Evolutionary conservation across 2,797 vertebrate genomes (phyloP).

Genomic region (Melanotaenia parkinsoni): DNA sequence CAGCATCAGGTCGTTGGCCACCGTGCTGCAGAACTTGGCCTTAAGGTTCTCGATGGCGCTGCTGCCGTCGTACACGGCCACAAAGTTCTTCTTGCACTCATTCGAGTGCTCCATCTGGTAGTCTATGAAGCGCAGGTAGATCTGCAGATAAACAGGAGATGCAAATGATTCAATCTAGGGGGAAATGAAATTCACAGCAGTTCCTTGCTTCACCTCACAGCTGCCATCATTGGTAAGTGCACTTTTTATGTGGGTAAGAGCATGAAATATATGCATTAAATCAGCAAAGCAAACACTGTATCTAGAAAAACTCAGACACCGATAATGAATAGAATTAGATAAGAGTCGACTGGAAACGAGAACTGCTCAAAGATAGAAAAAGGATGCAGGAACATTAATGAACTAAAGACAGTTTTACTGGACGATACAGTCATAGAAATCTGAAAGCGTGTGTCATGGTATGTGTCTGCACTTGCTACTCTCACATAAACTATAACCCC

Average conservation of each 20-base stretch:
- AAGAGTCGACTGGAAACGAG: background rate
- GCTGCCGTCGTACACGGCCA: conserved; percentile 97
- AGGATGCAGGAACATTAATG: background rate
- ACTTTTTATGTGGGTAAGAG: background rate
- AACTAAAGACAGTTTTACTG: conserved; percentile 1
- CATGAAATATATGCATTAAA: conserved; percentile 10
- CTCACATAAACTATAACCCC: too few species aligned
- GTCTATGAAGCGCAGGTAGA: conserved; percentile 96
- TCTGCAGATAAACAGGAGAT: conserved; percentile 78
- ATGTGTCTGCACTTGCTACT: background rate
- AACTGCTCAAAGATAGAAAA: conserved; percentile 3
- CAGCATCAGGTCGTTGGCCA: conserved; percentile 95
- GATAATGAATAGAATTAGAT: conserved; percentile 5
- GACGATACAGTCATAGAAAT: conserved; percentile 17
- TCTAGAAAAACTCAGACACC: background rate
- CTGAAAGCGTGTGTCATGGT: conserved; percentile 21
- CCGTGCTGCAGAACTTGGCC: conserved; percentile 98
- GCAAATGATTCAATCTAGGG: background rate
- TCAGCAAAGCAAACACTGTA: conserved; percentile 8
- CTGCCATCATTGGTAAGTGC: background rate
- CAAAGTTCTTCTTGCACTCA: conserved; percentile 98
- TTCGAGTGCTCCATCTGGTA: conserved; percentile 99
- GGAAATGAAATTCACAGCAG: background rate
- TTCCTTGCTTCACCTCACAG: background rate
- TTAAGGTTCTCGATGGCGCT: conserved; percentile 98